These are phyloP conservation scores for Pardalotus punctatus DNA, from an alignment of 2,113 vertebrate species.

Conservation along the genomic window DNA sequence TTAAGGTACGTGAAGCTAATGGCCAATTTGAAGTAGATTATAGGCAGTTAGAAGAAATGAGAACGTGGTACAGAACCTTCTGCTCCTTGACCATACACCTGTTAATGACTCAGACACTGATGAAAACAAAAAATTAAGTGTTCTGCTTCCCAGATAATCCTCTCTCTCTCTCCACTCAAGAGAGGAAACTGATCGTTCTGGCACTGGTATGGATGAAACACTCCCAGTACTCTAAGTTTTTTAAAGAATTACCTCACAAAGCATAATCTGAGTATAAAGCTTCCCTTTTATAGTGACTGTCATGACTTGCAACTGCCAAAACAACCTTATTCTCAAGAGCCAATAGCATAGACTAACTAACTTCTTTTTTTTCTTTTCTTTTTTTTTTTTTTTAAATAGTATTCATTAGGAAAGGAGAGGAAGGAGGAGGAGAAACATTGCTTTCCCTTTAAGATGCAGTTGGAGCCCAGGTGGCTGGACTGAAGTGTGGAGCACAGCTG, in stretches of 20 bases:
- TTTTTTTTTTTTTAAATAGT: neutral
- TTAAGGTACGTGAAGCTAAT: neutral
- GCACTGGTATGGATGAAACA: neutral
- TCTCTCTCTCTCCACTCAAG: neutral
- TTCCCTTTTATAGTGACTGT: neutral
- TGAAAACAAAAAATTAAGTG: neutral
- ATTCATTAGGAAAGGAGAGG: neutral
- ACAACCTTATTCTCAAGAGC: conserved; percentile 1
- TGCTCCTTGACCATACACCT: neutral
- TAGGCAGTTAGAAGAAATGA: neutral
- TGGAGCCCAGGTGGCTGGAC: conserved; percentile 27
- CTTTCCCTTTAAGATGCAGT: neutral
- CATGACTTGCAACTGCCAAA: conserved; percentile 9
- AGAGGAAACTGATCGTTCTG: neutral
- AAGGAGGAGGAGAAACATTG: neutral
- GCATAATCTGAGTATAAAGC: neutral
- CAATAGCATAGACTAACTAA: neutral
- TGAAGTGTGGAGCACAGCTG: conserved; percentile 9
- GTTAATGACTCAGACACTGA: neutral
- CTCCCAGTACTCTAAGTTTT: neutral
- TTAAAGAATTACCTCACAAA: neutral
- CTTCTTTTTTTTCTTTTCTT: neutral
- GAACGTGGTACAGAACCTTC: neutral
- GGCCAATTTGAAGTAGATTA: neutral
- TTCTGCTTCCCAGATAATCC: conserved; percentile 3